Conservation (phyloP, 2,113 vertebrate genomes). For the Misgurnus anguillicaudatus region DNA sequence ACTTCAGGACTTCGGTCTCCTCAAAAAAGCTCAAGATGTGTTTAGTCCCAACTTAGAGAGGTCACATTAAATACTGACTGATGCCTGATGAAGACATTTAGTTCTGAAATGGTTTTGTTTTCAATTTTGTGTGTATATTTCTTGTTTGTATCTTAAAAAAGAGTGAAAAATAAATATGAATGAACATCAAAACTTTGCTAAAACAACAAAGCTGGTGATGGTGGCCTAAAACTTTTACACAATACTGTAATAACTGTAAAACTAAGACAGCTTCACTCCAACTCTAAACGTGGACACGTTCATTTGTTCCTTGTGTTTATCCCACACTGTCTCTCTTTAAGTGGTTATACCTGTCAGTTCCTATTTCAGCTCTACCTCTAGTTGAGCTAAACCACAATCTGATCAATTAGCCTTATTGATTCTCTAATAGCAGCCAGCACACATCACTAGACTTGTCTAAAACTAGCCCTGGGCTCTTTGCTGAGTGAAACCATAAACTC, state of each 20-base stretch:
- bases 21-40: no score
- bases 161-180: no score
- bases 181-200: no score
- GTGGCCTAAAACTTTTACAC: no score
- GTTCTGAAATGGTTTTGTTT: no score
- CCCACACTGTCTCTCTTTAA: conserved; percentile 51
- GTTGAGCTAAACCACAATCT: conserved; percentile 70
- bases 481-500: conserved; percentile 79
- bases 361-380: conserved; percentile 63
- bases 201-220: no score
- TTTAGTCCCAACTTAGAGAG: no score
- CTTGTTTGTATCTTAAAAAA: no score
- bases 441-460: conserved; percentile 72
- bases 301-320: conserved; percentile 50
- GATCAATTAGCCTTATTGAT: conserved; percentile 89
- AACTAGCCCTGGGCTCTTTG: conserved; percentile 77
- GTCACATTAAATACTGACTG: no score
- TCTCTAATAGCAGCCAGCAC: conserved; percentile 82
- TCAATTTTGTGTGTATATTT: no score
- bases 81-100: no score
- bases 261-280: neutral
- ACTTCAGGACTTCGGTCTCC: no score
- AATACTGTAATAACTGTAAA: neutral
- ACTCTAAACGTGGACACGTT: neutral
- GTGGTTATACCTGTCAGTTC: conserved; percentile 69